Base-by-base conservation (phyloP, 2,888 invertebrate species). In the Rotaria socialis region DNA sequence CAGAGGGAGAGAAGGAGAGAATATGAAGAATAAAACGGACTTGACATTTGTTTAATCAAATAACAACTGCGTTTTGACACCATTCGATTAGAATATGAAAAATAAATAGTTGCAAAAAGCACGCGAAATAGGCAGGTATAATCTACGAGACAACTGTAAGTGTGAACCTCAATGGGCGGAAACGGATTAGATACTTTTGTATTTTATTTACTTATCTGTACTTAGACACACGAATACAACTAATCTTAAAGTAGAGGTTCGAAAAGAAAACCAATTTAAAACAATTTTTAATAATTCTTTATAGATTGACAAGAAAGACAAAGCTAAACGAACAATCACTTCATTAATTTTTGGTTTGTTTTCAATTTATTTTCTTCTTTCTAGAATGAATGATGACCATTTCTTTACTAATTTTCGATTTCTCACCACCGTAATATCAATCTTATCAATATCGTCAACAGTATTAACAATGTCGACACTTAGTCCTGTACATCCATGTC, bases 41-140 rank as follows among this genome's bases (percentile, higher is more conserved):
- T 67, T 67, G 67, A 67, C 67, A 67, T 67, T 67, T 67, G 67
- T 67, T 67, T 67, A 67, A 67, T 67, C 67, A 67, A 67, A 67
- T 67, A 67, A 67, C 67, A 67, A 67, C 67, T 67, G 67, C 67
- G 35, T 67, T 67, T 67, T 67, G 67, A 67, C 67, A 67, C 67
- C 67, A 35, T 67, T 27, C 67, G 67, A 67, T 67, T 67, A 67
- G 67, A 67, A 67, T 67, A 67, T 67, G 67, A 67, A 67, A 67
- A 67, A 67, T 67, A 67, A 67, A 67, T 67, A 67, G 67, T 35
- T 35, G 67, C 16, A 67, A 67, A 67, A 67, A 35, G 67, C 67
- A 67, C 35, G 27, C 35, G 67, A 35, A 67, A 35, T 67, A 67
- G 67, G 35, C 27, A 67, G 67, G 27, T 27, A 67, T 35, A 67